These are phyloP conservation scores for Danionella dracula DNA, from an alignment of 2,797 vertebrate genomes.

Conservation along the genomic window DNA sequence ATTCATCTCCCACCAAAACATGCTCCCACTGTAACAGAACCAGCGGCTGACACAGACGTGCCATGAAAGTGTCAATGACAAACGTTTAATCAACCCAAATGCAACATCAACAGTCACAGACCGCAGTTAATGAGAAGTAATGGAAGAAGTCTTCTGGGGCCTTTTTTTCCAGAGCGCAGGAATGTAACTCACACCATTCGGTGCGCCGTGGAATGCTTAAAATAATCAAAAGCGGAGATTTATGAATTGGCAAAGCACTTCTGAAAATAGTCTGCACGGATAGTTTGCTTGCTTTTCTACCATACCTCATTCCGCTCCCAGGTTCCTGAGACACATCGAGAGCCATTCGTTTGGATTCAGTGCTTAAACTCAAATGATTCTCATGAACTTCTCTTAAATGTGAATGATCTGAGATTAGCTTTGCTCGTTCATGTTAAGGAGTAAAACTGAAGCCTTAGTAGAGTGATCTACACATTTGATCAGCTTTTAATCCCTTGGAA, in stretches of 20 bases:
- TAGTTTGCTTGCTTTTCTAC: conserved; percentile 17
- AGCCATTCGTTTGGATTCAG: background rate
- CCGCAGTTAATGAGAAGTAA: conserved; percentile 47
- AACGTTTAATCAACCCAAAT: conserved; percentile 50
- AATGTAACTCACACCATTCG: conserved; percentile 31
- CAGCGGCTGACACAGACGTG: conserved; percentile 41
- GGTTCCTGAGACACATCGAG: background rate
- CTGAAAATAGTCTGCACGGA: conserved; percentile 10
- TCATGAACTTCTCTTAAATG: background rate
- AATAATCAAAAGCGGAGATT: conserved; percentile 36
- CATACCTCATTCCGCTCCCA: background rate
- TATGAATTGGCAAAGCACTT: conserved; percentile 13
- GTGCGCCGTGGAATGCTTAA: conserved; percentile 11
- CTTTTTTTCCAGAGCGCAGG: conserved; percentile 1
- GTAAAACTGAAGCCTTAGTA: too few species aligned
- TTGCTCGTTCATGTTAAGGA: too few species aligned
- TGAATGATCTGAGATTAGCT: background rate
- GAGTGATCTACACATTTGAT: too few species aligned
- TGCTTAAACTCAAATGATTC: background rate
- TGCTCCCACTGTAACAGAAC: conserved; percentile 40
- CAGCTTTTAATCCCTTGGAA: too few species aligned
- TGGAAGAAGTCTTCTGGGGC: conserved; percentile 47
- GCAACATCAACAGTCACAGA: conserved; percentile 50
- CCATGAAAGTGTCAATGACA: conserved; percentile 49
- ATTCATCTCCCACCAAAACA: conserved; percentile 42